Conservation (phyloP, 2,888 invertebrate genomes). For the Julus scandinavius region DNA sequence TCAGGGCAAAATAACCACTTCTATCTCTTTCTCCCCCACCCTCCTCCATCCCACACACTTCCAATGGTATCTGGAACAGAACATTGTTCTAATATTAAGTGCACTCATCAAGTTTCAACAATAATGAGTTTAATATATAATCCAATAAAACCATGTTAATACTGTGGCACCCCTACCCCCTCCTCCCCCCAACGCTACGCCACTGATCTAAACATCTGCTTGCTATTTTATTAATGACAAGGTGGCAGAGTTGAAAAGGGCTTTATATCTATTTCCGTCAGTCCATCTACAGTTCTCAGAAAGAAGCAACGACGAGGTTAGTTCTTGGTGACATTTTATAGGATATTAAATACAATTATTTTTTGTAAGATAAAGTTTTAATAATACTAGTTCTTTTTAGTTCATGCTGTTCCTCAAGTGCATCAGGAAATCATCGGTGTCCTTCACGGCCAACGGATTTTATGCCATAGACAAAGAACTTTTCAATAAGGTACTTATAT, state of each 20-base stretch:
- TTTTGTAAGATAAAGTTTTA: background rate
- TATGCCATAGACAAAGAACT: constrained; percentile 1
- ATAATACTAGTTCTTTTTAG: background rate
- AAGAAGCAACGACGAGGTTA: background rate
- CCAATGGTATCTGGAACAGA: too few species aligned
- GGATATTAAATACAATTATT: background rate
- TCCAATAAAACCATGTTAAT: too few species aligned
- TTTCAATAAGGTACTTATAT: background rate
- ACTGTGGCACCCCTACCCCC: too few species aligned
- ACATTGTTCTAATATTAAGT: too few species aligned
- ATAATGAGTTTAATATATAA: too few species aligned
- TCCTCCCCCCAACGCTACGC: too few species aligned
- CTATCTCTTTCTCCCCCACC: too few species aligned
- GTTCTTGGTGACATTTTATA: background rate
- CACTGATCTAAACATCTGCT: too few species aligned
- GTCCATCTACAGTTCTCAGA: background rate
- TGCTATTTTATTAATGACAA: background rate
- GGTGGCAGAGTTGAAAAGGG: constrained; percentile 2
- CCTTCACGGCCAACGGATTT: background rate
- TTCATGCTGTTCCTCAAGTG: background rate
- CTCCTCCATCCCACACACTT: too few species aligned
- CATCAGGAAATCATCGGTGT: background rate
- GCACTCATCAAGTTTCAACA: too few species aligned
- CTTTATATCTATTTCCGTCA: background rate
- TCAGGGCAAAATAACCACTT: too few species aligned